A percentile compares a stretch with the other conserved stretches of the same genome.
Evolutionary conservation across 2,113 vertebrate genomes (phyloP).

Genomic region (Aptenodytes forsteri): DNA sequence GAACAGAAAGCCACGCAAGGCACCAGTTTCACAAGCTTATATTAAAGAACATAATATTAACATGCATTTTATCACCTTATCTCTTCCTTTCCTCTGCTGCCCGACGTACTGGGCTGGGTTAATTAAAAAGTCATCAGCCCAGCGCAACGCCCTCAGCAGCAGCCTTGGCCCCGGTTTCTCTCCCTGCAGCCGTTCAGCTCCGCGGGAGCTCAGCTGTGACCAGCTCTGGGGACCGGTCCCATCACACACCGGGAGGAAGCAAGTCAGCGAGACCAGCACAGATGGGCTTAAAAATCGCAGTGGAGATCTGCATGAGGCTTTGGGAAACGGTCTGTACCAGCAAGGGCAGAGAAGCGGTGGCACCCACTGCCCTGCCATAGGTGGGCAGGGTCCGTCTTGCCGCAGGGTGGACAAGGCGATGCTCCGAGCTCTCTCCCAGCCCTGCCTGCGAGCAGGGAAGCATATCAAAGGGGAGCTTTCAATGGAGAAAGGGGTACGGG

Average conservation of each 20-base stretch:
- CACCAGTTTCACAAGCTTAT: background rate
- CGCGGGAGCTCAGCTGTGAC: background rate
- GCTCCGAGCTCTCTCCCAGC: background rate
- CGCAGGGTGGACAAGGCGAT: background rate
- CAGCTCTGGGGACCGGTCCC: background rate
- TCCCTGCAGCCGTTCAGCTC: background rate
- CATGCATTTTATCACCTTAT: background rate
- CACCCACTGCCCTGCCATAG: background rate
- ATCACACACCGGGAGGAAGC: background rate
- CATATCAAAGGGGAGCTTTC: background rate
- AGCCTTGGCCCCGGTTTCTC: background rate
- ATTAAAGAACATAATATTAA: background rate
- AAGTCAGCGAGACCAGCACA: background rate
- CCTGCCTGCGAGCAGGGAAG: background rate
- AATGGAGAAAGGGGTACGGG: fast-evolving
- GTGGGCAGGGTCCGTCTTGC: background rate
- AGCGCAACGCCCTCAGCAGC: background rate
- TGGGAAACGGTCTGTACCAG: background rate
- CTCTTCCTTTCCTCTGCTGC: background rate
- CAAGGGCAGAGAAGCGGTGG: background rate
- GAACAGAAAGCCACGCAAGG: background rate
- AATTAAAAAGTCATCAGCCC: background rate
- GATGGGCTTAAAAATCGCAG: background rate
- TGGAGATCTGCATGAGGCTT: background rate
- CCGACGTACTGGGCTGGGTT: background rate